Conservation (phyloP, 2,797 vertebrate species). For the Salmo trutta region DNA sequence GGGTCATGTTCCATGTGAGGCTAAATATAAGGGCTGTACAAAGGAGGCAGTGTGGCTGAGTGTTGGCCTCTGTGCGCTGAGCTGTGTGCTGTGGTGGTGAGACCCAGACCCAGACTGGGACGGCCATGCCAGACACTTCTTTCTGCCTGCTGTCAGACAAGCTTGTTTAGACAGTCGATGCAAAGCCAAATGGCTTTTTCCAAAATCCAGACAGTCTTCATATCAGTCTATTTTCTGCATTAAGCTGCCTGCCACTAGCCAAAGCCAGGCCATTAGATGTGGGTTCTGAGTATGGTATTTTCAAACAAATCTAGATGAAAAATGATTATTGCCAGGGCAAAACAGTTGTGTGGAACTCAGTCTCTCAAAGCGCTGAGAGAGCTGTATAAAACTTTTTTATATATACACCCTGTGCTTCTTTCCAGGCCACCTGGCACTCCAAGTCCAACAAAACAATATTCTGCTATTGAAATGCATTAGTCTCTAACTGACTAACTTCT, state of each 20-base stretch:
- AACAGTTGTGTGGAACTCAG: slow-evolving; percentile 26
- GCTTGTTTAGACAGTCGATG: slow-evolving; percentile 70
- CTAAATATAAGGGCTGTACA: not conserved
- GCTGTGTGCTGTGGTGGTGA: slow-evolving; percentile 34
- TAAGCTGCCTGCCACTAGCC: slow-evolving; percentile 46
- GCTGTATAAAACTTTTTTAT: slow-evolving; percentile 44
- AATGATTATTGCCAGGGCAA: slow-evolving; percentile 50
- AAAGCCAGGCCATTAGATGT: slow-evolving; percentile 59
- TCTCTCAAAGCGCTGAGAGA: slow-evolving; percentile 35
- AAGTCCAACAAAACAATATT: slow-evolving; percentile 24
- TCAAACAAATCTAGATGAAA: slow-evolving; percentile 70
- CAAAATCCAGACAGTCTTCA: slow-evolving; percentile 57
- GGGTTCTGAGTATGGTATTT: slow-evolving; percentile 57
- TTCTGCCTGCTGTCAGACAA: slow-evolving; percentile 68
- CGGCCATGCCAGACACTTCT: slow-evolving; percentile 61
- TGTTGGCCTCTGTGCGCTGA: not conserved
- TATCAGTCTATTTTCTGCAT: slow-evolving; percentile 60
- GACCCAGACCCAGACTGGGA: slow-evolving; percentile 63
- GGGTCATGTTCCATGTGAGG: slow-evolving; percentile 25
- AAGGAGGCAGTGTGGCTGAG: not conserved
- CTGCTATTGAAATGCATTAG: slow-evolving; percentile 47
- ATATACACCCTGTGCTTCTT: slow-evolving; percentile 23
- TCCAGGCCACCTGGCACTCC: slow-evolving; percentile 36
- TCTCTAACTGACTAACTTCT: slow-evolving; percentile 45
- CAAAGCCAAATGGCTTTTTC: slow-evolving; percentile 62